These are phyloP conservation scores for Loriculus beryllinus DNA, from an alignment of 2,797 vertebrate species.

Conservation along the genomic window DNA sequence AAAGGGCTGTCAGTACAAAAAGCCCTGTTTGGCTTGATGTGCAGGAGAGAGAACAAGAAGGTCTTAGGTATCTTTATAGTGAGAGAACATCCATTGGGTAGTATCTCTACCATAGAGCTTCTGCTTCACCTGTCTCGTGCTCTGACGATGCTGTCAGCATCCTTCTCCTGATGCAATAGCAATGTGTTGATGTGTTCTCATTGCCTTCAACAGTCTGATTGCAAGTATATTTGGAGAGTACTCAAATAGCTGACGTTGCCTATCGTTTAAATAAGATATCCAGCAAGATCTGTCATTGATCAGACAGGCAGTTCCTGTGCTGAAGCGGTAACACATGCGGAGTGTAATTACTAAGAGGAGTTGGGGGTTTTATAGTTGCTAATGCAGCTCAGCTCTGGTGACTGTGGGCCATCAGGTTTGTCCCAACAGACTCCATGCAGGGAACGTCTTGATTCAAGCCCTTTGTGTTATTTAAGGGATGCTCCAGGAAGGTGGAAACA, in stretches of 20 bases:
- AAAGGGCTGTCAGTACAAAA: neutral
- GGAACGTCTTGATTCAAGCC: neutral
- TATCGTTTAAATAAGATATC: neutral
- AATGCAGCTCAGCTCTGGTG: neutral
- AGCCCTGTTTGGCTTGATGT: neutral
- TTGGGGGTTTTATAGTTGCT: neutral
- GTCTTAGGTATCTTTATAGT: neutral
- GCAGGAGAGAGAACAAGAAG: neutral
- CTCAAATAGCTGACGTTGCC: neutral
- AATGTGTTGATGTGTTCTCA: neutral
- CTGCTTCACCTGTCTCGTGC: rapidly evolving
- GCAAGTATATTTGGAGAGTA: neutral
- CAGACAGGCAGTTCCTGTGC: neutral
- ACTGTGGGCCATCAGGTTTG: neutral
- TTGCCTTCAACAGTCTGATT: neutral
- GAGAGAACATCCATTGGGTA: rapidly evolving
- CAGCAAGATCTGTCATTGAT: neutral
- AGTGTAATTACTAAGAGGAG: neutral
- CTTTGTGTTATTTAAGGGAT: neutral
- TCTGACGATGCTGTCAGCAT: neutral
- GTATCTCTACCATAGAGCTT: rapidly evolving
- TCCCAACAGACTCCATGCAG: neutral
- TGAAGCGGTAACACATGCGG: neutral
- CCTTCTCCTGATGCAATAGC: neutral
- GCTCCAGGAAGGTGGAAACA: neutral